Conservation (phyloP, 2,888 invertebrate genomes). For the Elgonia sp. region DNA sequence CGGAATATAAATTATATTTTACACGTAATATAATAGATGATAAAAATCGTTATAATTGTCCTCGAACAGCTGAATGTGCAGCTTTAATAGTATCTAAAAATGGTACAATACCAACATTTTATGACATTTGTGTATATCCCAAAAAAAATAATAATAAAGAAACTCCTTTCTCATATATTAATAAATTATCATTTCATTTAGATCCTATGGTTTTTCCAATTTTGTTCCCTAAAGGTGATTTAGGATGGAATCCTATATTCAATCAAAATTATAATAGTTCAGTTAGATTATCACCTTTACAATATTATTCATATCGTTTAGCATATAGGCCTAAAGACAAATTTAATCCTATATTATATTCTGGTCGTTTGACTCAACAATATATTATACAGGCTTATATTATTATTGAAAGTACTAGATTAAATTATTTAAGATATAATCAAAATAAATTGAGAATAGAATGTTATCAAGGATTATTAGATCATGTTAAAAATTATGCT, state of each 20-base stretch:
- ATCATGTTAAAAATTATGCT: constrained; percentile 39
- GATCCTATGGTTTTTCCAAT: constrained; percentile 18
- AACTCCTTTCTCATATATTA: constrained; percentile 6
- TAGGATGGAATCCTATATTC: constrained; percentile 33
- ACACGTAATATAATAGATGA: background rate
- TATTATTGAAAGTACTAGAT: constrained; percentile 25
- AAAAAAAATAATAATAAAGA: constrained; percentile 1
- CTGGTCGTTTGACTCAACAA: constrained; percentile 44
- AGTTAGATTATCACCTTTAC: constrained; percentile 6
- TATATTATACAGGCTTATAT: constrained; percentile 48
- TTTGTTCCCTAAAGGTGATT: constrained; percentile 22
- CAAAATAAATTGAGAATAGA: constrained; percentile 49
- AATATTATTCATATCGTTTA: constrained; percentile 46
- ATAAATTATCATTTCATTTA: constrained; percentile 32
- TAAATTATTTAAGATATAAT: constrained; percentile 28
- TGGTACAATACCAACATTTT: background rate
- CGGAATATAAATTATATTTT: constrained; percentile 34
- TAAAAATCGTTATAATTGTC: constrained; percentile 5
- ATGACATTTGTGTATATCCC: constrained; percentile 21
- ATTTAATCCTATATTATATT: constrained; percentile 41
- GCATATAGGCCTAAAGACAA: constrained; percentile 5
- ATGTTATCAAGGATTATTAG: constrained; percentile 37
- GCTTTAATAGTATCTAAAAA: constrained; percentile 9
- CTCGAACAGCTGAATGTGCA: constrained; percentile 15
- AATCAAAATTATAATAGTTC: constrained; percentile 26